Evolutionary conservation across 1,140 invertebrate genomes (phyloP), one percentile per base, ranked within the genome.

Genomic region (Euglossa dilemma): DNA sequence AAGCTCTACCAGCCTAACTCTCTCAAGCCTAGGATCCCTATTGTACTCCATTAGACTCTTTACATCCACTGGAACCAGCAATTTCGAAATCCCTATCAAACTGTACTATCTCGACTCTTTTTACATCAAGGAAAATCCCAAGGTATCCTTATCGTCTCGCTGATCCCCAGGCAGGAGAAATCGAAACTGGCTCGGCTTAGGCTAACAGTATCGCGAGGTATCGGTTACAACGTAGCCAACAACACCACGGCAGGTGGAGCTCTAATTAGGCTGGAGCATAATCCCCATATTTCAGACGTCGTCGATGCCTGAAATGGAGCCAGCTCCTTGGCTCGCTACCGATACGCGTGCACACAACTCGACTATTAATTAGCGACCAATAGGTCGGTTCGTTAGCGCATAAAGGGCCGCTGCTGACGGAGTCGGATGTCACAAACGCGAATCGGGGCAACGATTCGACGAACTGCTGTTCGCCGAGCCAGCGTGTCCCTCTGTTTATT

Each of bases 291-390:
- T 75, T 57, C 45, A 67, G 36, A 50, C 18, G 36, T 36, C 36
- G 36, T 36, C 4, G 36, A 36, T 36, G 36, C 4, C 36, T 16
- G 28, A 28, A 64, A 74, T 36, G 36, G 52, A 76, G 23, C 23
- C 14, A 18, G 36, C 14, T 74, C 25, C 72, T 43, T 3, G 52
- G 57, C 64, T 47, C 66, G 47, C 6, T 16, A 4, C 20, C 25
- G 76, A 84, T 50, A 28, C n/a, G 57, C 66, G 50, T 50, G 72
- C 59, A 20, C 43, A 79, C 25, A n/a, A 20, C 45, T 73, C 47
- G 47, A 9, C 57, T 85, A 87, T 89, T 89, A 90, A 90, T 90
- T 87, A 86, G 59, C 57, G 75, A 86, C 77, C 85, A 84, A 89
- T 89, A 86, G 56, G 81, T 67, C 80, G 71, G 52, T 90, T 89